Evolutionary conservation across 2,888 invertebrate species (phyloP).

Genomic region (Chrysina gloriosa): DNA sequence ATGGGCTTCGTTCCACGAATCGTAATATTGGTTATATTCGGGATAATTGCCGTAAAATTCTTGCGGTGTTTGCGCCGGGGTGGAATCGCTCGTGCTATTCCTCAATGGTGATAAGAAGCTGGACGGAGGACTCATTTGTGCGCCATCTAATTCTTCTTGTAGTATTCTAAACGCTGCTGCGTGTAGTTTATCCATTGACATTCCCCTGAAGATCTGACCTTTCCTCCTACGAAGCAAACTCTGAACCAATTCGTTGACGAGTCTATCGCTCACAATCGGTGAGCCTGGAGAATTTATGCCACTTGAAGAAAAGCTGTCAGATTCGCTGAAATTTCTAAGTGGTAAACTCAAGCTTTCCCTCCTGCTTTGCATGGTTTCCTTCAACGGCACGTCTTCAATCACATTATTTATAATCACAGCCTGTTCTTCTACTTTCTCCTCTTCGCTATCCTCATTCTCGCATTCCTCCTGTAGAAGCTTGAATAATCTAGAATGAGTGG

Average conservation of each 20-base stretch:
- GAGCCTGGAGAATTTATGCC: conserved; percentile 67
- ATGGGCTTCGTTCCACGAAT: conserved; percentile 66
- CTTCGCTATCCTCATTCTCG: conserved; percentile 61
- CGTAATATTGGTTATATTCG: conserved; percentile 69
- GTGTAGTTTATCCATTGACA: conserved; percentile 71
- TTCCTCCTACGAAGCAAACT: conserved; percentile 70
- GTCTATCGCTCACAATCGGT: conserved; percentile 67
- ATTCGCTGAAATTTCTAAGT: conserved; percentile 65
- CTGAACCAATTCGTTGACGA: conserved; percentile 71
- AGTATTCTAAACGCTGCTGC: conserved; percentile 70
- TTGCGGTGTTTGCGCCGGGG: conserved; percentile 66
- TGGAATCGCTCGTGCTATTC: conserved; percentile 64
- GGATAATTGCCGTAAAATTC: conserved; percentile 64
- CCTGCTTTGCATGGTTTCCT: conserved; percentile 63
- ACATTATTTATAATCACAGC: conserved; percentile 48
- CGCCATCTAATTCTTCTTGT: conserved; percentile 68
- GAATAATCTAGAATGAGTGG: conserved; percentile 79
- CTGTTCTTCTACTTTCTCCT: conserved; percentile 53
- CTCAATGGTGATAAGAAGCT: conserved; percentile 59
- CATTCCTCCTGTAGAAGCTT: conserved; percentile 74
- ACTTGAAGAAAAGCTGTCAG: conserved; percentile 68
- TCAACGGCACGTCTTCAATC: conserved; percentile 51
- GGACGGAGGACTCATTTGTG: conserved; percentile 61
- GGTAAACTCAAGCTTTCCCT: conserved; percentile 69
- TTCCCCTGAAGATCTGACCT: conserved; percentile 67